Conservation (phyloP, 2,797 vertebrate genomes). For the Acrossocheilus fasciatus region DNA sequence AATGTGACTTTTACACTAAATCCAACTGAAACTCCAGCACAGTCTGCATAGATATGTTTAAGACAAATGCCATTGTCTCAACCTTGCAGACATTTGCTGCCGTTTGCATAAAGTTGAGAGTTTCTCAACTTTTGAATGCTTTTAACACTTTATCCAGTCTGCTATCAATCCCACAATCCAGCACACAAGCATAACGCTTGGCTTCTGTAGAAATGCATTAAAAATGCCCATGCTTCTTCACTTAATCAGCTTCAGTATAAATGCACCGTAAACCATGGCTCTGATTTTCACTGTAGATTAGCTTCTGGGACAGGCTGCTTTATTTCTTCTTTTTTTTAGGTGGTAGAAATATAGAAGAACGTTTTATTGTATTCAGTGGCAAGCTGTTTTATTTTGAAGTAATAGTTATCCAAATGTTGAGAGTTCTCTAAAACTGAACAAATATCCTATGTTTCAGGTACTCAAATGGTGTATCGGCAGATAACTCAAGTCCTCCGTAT, state of each 20-base stretch:
- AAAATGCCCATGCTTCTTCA: not conserved
- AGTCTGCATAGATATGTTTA: no score
- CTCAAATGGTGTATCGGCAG: conserved; percentile 85
- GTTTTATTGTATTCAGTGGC: not conserved
- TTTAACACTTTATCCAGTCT: not conserved
- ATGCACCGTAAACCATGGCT: not conserved
- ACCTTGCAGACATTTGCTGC: not conserved
- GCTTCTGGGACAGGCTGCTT: not conserved
- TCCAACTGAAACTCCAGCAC: no score
- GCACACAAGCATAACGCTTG: not conserved
- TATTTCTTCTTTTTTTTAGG: not conserved
- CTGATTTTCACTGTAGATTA: not conserved
- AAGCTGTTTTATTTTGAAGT: not conserved
- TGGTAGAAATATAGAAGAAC: not conserved
- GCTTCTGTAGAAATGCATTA: not conserved
- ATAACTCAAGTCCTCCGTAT: conserved; percentile 77
- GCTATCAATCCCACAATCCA: not conserved
- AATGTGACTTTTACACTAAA: no score
- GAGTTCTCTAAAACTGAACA: not conserved
- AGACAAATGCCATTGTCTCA: not conserved
- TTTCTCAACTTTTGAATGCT: not conserved
- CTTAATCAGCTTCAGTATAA: not conserved
- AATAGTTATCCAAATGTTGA: not conserved
- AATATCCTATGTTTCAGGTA: conserved; percentile 67
- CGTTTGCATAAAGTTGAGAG: not conserved